These are phyloP conservation scores for Muscicapa comitata DNA, from an alignment of 2,797 vertebrate species.

Conservation along the genomic window DNA sequence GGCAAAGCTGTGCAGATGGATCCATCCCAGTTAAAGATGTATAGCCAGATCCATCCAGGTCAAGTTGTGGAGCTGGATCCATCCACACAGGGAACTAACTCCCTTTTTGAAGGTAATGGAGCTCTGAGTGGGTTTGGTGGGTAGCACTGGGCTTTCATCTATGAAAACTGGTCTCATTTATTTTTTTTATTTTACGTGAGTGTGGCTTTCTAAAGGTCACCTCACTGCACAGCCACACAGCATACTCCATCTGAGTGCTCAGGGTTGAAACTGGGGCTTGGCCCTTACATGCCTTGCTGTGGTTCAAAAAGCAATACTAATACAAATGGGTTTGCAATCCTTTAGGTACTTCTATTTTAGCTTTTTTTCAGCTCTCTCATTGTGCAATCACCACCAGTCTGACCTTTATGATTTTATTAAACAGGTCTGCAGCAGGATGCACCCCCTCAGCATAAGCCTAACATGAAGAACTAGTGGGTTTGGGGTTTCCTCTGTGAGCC, in stretches of 20 bases:
- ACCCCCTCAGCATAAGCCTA: fast-evolving
- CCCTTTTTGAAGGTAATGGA: neutral
- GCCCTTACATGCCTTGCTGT: neutral
- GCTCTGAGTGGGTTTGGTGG: neutral
- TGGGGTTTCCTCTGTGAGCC: neutral
- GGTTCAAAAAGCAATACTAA: neutral
- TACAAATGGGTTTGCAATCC: neutral
- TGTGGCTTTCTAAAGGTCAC: neutral
- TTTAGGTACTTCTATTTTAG: neutral
- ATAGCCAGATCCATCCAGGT: neutral
- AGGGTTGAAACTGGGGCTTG: neutral
- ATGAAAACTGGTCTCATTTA: fast-evolving
- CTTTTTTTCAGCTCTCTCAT: neutral
- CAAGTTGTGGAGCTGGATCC: fast-evolving
- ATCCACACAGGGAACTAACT: neutral
- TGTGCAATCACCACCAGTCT: neutral
- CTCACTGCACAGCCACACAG: neutral
- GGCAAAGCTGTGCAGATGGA: fast-evolving
- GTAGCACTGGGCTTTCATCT: neutral
- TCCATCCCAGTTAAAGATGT: fast-evolving
- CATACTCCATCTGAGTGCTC: neutral
- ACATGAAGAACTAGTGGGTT: fast-evolving
- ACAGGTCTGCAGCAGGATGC: neutral
- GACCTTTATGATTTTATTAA: neutral
- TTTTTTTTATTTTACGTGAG: neutral